Conservation (phyloP, 2,113 vertebrate species). For the Indri indri region DNA sequence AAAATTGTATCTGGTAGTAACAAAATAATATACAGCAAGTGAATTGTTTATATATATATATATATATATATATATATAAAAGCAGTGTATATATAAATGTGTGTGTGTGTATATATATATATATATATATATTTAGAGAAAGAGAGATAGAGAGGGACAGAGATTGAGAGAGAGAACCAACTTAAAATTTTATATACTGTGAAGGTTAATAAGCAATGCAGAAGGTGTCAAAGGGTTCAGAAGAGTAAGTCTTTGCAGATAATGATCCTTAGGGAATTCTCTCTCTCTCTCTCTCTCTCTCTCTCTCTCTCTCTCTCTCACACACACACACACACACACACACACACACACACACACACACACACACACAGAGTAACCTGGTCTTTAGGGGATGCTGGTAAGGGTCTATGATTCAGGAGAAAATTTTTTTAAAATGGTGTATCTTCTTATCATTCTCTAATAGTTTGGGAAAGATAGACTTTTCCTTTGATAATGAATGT, state of each 20-base stretch:
- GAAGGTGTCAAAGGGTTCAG: not conserved
- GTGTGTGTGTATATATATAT: too few relatives aligned
- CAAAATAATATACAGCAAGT: not conserved
- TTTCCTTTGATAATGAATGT: not conserved
- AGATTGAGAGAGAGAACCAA: not conserved
- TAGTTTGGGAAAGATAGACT: not conserved
- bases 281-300: not conserved
- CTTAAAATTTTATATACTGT: not conserved
- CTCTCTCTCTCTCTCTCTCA: not conserved
- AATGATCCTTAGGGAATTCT: not conserved
- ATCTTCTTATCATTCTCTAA: not conserved
- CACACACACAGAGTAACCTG: not conserved
- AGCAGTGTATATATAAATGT: not conserved
- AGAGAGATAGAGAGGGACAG: too few relatives aligned
- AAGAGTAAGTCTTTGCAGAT: not conserved
- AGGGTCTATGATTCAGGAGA: not conserved
- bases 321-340: not conserved
- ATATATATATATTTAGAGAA: too few relatives aligned
- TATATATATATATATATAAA: not conserved
- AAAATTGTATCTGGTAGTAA: not conserved
- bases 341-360: not conserved
- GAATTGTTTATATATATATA: not conserved
- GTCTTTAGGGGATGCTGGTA: not conserved
- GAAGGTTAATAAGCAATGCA: not conserved
- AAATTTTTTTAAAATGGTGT: not conserved